Conservation (phyloP, 2,113 vertebrate species). For the Colinus virginianus region DNA sequence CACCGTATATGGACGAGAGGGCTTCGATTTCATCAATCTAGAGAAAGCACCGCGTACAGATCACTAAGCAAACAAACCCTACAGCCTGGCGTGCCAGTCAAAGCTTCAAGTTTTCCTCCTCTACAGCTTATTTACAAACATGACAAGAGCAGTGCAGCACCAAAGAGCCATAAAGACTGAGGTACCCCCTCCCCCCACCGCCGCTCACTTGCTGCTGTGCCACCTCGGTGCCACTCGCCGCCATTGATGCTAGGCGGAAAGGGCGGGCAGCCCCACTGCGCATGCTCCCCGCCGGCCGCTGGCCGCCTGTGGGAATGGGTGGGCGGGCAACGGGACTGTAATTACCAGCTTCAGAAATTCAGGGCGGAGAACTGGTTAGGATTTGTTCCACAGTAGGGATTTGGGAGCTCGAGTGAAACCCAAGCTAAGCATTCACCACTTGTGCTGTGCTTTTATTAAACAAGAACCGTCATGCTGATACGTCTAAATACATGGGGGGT, state of each 20-base stretch:
- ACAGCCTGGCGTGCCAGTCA: neutral
- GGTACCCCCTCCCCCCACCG: neutral
- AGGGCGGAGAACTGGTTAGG: neutral
- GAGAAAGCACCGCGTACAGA: neutral
- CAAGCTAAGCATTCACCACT: neutral
- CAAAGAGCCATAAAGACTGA: rapidly evolving
- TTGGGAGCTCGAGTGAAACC: neutral
- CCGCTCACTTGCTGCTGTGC: conserved; percentile 47
- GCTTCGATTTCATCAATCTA: conserved; percentile 98
- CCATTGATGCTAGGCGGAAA: neutral
- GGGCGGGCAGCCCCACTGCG: rapidly evolving
- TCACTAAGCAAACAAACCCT: neutral
- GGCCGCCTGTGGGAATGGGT: neutral
- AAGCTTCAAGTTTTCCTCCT: neutral
- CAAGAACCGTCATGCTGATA: neutral
- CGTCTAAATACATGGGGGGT: neutral
- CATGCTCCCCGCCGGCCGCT: neutral
- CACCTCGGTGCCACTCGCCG: rapidly evolving
- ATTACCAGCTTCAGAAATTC: neutral
- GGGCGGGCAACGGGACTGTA: neutral
- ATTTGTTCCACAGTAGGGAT: neutral
- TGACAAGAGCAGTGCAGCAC: neutral
- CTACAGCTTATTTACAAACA: neutral
- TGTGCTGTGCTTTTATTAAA: neutral
- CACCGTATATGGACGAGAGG: conserved; percentile 94